phyloP scores from a whole-genome alignment of 2,113 vertebrate species.

The Tragelaphus imberbis region DNA sequence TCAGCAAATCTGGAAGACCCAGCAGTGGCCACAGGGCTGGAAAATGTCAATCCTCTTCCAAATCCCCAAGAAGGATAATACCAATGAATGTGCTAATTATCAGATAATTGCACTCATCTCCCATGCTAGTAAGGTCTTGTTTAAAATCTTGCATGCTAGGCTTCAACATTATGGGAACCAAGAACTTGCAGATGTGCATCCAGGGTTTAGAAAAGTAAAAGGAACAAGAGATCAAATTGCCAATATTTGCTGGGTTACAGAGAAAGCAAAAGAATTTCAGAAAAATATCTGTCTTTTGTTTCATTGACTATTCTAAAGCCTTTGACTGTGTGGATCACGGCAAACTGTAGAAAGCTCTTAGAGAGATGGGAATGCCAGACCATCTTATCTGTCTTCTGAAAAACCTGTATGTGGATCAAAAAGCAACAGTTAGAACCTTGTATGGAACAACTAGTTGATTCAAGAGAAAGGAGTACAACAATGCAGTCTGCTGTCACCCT shows the following conservation, averaged over 20 bases:
- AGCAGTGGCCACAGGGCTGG: neutral
- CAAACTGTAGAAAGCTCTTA: neutral
- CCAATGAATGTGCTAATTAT: neutral
- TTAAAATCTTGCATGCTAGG: neutral
- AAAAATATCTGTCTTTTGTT: neutral
- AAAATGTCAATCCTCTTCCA: neutral
- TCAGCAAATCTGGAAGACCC: neutral
- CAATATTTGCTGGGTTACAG: neutral
- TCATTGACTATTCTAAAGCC: neutral
- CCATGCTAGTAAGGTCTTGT: neutral
- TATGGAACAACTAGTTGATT: neutral
- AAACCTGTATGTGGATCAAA: neutral
- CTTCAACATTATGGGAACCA: neutral
- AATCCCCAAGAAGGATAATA: neutral
- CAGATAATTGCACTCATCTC: neutral
- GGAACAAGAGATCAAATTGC: neutral
- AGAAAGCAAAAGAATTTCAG: neutral
- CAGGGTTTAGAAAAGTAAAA: neutral
- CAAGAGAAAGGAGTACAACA: neutral
- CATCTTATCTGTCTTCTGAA: neutral
- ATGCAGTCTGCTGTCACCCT: neutral
- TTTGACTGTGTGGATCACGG: neutral
- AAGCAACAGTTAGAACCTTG: neutral
- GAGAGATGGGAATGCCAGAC: neutral
- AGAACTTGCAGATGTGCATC: neutral